Evolutionary conservation across 1,140 invertebrate genomes (phyloP), one percentile per base, ranked within the genome.

Genomic region (Diorhabda sublineata): DNA sequence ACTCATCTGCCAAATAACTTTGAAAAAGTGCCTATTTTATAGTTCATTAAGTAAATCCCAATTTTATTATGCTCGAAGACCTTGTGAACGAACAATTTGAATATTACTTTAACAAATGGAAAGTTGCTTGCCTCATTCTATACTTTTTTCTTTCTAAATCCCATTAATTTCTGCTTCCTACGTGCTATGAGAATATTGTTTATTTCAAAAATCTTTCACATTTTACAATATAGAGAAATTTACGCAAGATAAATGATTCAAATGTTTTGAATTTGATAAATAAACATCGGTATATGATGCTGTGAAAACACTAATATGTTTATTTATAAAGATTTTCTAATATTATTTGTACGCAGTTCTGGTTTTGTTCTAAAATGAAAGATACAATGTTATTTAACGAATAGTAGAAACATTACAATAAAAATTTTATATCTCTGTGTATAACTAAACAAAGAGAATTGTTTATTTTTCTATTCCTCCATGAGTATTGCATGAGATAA

Each of bases 131-230:
- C 45, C 45, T 52, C 45, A 52, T 52, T 52, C 45, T 5, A 52
- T 9, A 2, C 26, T 52, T 52, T 52, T 52, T 52, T 52, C 45
- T 52, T 52, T 52, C 45, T 52, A 52, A 52, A 52, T 6, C 8
- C 45, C 45, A 52, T 52, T 52, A 52, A 52, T 52, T 52, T 52
- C 45, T 52, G 45, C 45, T 52, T 52, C 45, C 45, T 52, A 52
- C 45, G 8, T 52, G 45, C 45, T 9, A 52, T 2, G 45, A 52
- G 45, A 52, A 52, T 52, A 52, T 52, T 52, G 45, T 52, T 52
- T 26, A 52, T 5, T 52, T 52, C 45, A 52, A 52, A 52, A 52
- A 52, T 52, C 45, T 52, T 52, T 52, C 45, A 52, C 8, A 52
- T 5, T 52, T 52, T 52, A 52, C 45, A 9, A 6, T 6, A 5